Conservation (phyloP, 2,888 invertebrate genomes). For the Falcaria lacertinaria region DNA sequence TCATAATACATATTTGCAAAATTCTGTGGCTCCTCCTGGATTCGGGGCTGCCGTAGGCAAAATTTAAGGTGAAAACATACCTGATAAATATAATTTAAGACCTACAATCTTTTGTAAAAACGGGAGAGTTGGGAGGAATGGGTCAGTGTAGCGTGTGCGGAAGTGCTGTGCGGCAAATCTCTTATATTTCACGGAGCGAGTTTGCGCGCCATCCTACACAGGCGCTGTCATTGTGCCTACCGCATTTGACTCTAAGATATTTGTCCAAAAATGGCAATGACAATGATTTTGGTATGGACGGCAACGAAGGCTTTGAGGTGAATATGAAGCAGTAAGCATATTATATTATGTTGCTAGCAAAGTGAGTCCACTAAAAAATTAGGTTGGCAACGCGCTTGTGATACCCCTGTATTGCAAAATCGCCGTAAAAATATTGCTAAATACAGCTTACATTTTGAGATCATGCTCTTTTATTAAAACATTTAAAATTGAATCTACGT, state of each 20-base stretch:
- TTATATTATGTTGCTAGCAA: neutral
- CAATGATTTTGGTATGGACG: constrained; percentile 62
- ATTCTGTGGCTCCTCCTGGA: too few species aligned
- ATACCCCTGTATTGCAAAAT: too few species aligned
- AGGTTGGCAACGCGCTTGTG: too few species aligned
- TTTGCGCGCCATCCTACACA: constrained; percentile 27
- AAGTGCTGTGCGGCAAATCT: constrained; percentile 33
- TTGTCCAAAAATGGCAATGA: constrained; percentile 51
- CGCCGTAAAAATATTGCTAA: too few species aligned
- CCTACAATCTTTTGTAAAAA: constrained; percentile 48
- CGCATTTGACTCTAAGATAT: constrained; percentile 39
- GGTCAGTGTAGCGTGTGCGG: constrained; percentile 54
- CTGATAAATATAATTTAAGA: constrained; percentile 32
- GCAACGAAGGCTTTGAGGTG: constrained; percentile 69
- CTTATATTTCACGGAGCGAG: constrained; percentile 25
- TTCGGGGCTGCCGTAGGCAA: constrained; percentile 21
- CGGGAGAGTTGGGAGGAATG: constrained; percentile 47
- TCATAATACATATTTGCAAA: too few species aligned
- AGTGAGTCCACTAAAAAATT: too few species aligned
- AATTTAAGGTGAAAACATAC: constrained; percentile 50
- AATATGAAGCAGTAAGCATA: constrained; percentile 17
- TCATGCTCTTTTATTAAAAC: too few species aligned
- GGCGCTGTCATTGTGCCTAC: constrained; percentile 17
- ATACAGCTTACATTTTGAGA: too few species aligned
- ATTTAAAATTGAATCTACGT: too few species aligned